Evolutionary conservation across 2,888 invertebrate species (phyloP).

Genomic region (Megastigmus dorsalis): DNA sequence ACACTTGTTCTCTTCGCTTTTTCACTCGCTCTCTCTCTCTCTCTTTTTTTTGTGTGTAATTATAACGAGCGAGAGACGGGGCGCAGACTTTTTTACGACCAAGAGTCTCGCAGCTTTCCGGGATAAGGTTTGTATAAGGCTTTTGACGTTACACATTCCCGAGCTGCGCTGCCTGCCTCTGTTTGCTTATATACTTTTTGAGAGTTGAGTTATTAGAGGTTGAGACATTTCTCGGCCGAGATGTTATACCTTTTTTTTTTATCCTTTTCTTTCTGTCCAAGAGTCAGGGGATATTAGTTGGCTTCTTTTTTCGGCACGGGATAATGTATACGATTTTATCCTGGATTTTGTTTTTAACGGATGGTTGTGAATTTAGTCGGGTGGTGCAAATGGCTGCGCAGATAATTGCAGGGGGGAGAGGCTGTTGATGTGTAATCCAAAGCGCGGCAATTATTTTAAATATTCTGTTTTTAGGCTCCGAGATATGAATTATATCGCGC

Average conservation of each 20-base stretch:
- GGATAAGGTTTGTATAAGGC: background rate
- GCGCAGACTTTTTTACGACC: background rate
- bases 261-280: background rate
- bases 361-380: background rate
- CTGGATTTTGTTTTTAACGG: constrained; percentile 1
- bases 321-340: constrained; percentile 27
- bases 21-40: background rate
- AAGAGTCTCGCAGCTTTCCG: background rate
- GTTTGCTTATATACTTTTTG: constrained; percentile 35
- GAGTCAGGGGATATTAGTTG: constrained; percentile 2
- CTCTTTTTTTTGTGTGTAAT: background rate
- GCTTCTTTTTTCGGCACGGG: constrained; percentile 6
- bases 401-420: background rate
- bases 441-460: background rate
- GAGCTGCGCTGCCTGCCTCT: background rate
- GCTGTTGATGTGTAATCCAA: no score
- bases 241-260: background rate
- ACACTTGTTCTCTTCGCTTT: no score
- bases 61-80: constrained; percentile 12
- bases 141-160: constrained; percentile 10
- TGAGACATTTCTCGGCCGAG: constrained; percentile 9
- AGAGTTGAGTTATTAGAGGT: constrained; percentile 40
- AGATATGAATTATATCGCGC: no score
- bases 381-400: background rate
- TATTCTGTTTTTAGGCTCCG: no score